Conservation (phyloP, 2,888 invertebrate species). For the Drosophila mettleri region DNA sequence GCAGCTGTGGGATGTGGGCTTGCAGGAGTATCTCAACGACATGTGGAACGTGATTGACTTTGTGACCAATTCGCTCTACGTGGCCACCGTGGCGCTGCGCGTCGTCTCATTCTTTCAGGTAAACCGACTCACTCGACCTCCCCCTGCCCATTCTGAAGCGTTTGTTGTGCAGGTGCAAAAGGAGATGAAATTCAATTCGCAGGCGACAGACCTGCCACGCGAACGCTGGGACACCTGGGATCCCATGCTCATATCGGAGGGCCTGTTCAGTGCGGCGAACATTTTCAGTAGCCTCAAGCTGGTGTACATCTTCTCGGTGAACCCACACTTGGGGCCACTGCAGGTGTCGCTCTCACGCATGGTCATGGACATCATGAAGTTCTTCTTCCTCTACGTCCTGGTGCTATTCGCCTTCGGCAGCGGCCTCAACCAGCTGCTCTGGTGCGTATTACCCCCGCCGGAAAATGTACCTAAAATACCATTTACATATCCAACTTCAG, state of each 20-base stretch:
- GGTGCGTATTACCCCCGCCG: constrained; percentile 65
- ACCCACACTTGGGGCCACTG: constrained; percentile 97
- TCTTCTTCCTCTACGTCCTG: constrained; percentile 96
- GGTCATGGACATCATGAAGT: constrained; percentile 98
- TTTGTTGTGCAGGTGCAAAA: constrained; percentile 88
- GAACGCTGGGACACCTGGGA: constrained; percentile 99
- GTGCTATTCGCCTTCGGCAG: constrained; percentile 98
- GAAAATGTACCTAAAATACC: neutral
- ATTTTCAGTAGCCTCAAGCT: constrained; percentile 95
- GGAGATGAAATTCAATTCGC: constrained; percentile 88
- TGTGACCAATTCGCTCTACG: constrained; percentile 98
- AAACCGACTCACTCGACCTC: neutral
- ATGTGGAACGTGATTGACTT: constrained; percentile 99
- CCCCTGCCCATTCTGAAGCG: too few relatives aligned
- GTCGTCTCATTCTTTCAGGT: constrained; percentile 98
- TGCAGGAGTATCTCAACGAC: constrained; percentile 98
- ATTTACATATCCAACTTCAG: constrained; percentile 76
- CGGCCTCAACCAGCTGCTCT: constrained; percentile 87
- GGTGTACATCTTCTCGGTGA: constrained; percentile 98
- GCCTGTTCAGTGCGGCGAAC: constrained; percentile 98
- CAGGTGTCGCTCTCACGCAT: constrained; percentile 95
- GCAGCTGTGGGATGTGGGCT: constrained; percentile 98
- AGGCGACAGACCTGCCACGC: constrained; percentile 89
- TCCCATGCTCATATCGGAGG: constrained; percentile 98
- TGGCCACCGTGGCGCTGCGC: constrained; percentile 97